Base-by-base conservation (phyloP, 2,888 invertebrate genomes). In the Rambutsinella grinnellia region DNA sequence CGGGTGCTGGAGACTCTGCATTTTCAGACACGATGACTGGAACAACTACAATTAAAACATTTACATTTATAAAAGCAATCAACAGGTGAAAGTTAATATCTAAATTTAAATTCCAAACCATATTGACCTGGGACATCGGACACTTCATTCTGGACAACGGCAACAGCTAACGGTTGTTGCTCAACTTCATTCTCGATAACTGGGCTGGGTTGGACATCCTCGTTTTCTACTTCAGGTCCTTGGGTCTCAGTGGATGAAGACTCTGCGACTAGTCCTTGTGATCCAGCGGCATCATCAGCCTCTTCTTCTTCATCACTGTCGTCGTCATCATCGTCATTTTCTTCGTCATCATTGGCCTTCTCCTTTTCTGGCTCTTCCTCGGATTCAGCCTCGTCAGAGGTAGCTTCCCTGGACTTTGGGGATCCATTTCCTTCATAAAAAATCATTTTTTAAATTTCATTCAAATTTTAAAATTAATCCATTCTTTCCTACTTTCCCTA, bases 141-240 rank as follows among this genome's bases (percentile, higher is more conserved):
- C 54, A 78, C 82, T 76, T 83, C 83, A 44, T 61, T 79, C 65
- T 82, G 76, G 26, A 83, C 83, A 3, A 83, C 82, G 61, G 83
- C 83, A 67, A 84, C 79, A 8, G 82, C 83, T 60, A 84, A 70
- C 15, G 83, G 83, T 62, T 78, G 69, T 68, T 81, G 79, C 23
- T 79, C 81, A 44, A 75, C 78, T 51, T 80, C 81, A 44, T 79
- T 80, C 58, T 82, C 79, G 19, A 60, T 66, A 21, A 77, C 56
- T 17, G 74, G 51, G 15, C 78, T 66, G 44, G 54, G 47, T 27
- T 68, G 67, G 65, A 72, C 76, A 17, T 77, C 72, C 68, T 83
- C 82, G 8, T 27, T 44, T 61, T 74, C 74, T 23, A 62, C 53
- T 6, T 65, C 72, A 56, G 28, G 46, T 24, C 81, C 81, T 49